Evolutionary conservation across 2,113 vertebrate genomes (phyloP), one percentile per base, ranked within the genome.

Genomic region (Rhinoptilus africanus): DNA sequence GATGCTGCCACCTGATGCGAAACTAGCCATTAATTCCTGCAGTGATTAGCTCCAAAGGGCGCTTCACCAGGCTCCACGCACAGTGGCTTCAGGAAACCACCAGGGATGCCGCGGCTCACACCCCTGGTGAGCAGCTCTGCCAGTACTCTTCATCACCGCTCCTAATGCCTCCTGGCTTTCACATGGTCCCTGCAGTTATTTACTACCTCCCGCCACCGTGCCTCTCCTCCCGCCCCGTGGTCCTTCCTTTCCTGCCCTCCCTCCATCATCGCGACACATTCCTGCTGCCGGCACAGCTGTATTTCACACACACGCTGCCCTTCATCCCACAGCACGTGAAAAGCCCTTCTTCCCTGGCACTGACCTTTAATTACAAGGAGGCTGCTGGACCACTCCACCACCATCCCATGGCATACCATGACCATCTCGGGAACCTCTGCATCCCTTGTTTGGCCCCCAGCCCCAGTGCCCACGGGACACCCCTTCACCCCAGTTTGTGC

Each of bases 11-110:
- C 56, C 82, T 21, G 13, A 51, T 35, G 54, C 34, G 86, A 91
- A 93, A n/a, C 11, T 83, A 92, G 95, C 93, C 94, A 85, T 91
- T 79, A 92, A 92, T 95, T 96, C 89, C 88, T 85, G 90, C 48
- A 26, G 76, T 73, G 86, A 72, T 68, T 85, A 92, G 68, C 85
- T 87, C 86, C 92, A 87, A 92, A 53, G 39, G 79, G 57, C 19
- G 11, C 69, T 94, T 86, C 43, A 53, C 48, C 39, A 56, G 62
- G 24, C 28, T 47, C 43, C 5, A 4, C 4, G 15, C 78, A 73
- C 19, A 19, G 19, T 12, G 23, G 85, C 2, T 18, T 67, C 68
- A 32, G 32, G 72, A 64, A 74, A 45, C 16, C 56, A 51, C 32
- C 37, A 4, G 12, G 18, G 79, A 15, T 15, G 54, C 63, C 4